These are phyloP conservation scores for Penaeus vannamei DNA, from an alignment of 1,140 invertebrate species.

Conservation along the genomic window DNA sequence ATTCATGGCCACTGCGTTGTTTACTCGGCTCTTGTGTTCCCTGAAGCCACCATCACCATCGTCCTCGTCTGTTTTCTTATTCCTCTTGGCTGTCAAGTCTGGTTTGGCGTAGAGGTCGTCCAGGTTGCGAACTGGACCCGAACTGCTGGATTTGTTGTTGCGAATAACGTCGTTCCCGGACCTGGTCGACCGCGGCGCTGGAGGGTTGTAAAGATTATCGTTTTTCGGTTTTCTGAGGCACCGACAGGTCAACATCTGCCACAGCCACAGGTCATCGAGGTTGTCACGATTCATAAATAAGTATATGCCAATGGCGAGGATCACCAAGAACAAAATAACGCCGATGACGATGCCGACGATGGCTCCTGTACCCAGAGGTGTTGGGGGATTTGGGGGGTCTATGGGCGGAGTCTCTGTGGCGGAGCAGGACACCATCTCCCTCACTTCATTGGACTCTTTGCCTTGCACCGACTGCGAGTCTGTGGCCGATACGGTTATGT, in stretches of 20 bases:
- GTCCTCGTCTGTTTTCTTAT: not conserved
- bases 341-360: constrained; percentile 41
- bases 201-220: constrained; percentile 7
- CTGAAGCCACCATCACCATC: constrained; percentile 42
- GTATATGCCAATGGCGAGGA: constrained; percentile 6
- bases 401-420: no score
- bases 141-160: not conserved
- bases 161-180: constrained; percentile 34
- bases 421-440: not conserved
- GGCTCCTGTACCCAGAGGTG: not conserved
- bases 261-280: constrained; percentile 34
- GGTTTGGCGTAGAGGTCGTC: constrained; percentile 28
- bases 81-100: not conserved
- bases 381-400: not conserved
- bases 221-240: not conserved
- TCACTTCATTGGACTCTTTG: constrained; percentile 28
- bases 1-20: constrained; percentile 7
- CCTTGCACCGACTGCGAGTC: not conserved
- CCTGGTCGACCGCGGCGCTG: not conserved
- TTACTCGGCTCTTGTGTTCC: not conserved
- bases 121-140: constrained; percentile 8
- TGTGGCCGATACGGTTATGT: constrained; percentile 7
- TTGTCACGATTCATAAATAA: constrained; percentile 26
- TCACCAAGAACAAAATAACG: not conserved
- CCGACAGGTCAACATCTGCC: constrained; percentile 34